Evolutionary conservation across 2,888 invertebrate species (phyloP), one percentile per base, ranked within the genome.

Genomic region (Pristionchus exspectatus): DNA sequence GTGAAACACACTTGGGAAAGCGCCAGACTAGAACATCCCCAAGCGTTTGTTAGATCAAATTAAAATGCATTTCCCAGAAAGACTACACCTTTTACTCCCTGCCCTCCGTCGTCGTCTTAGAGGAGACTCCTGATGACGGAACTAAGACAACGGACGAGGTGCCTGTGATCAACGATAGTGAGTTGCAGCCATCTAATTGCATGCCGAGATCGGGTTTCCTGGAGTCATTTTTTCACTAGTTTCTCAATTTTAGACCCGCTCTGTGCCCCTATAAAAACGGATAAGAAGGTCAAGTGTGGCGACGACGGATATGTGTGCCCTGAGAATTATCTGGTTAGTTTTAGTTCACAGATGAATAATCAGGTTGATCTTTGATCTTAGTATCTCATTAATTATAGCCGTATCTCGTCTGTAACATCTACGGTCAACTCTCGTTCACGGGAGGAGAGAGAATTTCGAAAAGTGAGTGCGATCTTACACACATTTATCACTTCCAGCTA

Each of bases 371-470:
- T n/a, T 24, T 27, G 12, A 69, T 69, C n/a, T 18, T 24, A 12
- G 3, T 69, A 2, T 69, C n/a, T 33, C 16, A 33, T 30, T 21
- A 1, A n/a, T 63, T 63, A 0, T 21, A 77, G 74, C 74, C 74
- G 44, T 77, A 77, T n/a, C 74, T 77, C 74, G 74, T 44, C 30
- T 77, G 74, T 9, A 10, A 44, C 12, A 72, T 72, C 72, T 72
- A 72, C 72, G 72, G 16, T 0, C 72, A 72, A 24, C 21, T 14
- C 18, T 33, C 30, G 30, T 72, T 72, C 30, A 72, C 72, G 30
- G 72, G 72, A 30, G 72, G 72, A 30, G 33, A 72, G 72, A 72
- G 72, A 12, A 72, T 72, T 5, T 30, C 30, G 18, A 30, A 72
- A 16, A 72, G 33, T 30, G 16, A 2, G 72, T 33, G 2, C 27